Conservation (phyloP, 2,113 vertebrate genomes). For the Paradisaea rubra region DNA sequence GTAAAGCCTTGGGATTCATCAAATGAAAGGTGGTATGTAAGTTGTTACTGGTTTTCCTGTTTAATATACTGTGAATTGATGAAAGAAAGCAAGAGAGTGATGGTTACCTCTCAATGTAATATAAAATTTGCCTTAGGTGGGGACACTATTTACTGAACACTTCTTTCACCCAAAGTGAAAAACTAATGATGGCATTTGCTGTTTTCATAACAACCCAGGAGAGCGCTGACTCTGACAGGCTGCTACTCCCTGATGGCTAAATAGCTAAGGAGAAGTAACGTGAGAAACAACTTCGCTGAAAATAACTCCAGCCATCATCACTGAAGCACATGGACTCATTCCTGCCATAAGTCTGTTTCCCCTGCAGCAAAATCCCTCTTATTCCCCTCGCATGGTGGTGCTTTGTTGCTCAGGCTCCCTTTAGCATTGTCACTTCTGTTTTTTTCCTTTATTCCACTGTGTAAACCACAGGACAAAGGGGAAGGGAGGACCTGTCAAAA, state of each 20-base stretch:
- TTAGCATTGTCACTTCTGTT: not conserved
- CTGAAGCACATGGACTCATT: slow-evolving; percentile 31
- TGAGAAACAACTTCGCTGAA: slow-evolving; percentile 51
- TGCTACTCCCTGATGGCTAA: slow-evolving; percentile 19
- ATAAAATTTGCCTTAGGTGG: slow-evolving; percentile 9
- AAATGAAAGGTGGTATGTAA: not conserved
- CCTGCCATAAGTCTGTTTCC: not conserved
- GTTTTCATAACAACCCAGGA: slow-evolving; percentile 65
- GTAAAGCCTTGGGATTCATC: not conserved
- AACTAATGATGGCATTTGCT: slow-evolving; percentile 56
- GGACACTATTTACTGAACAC: slow-evolving; percentile 14
- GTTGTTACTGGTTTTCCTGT: not conserved
- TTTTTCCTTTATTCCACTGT: not conserved
- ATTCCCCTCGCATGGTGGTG: not conserved
- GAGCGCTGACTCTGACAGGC: slow-evolving; percentile 51
- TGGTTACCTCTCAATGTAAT: not conserved
- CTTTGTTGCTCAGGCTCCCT: not conserved
- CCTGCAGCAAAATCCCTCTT: not conserved
- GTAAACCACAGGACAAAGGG: not conserved
- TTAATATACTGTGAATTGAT: not conserved
- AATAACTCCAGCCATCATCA: slow-evolving; percentile 46
- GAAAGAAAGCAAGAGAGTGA: not conserved
- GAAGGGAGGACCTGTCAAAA: not conserved
- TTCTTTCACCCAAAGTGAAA: slow-evolving; percentile 58
- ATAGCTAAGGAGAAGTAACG: slow-evolving; percentile 26